Evolutionary conservation across 2,797 vertebrate species (phyloP).

Genomic region (Leptatherina wallacei): DNA sequence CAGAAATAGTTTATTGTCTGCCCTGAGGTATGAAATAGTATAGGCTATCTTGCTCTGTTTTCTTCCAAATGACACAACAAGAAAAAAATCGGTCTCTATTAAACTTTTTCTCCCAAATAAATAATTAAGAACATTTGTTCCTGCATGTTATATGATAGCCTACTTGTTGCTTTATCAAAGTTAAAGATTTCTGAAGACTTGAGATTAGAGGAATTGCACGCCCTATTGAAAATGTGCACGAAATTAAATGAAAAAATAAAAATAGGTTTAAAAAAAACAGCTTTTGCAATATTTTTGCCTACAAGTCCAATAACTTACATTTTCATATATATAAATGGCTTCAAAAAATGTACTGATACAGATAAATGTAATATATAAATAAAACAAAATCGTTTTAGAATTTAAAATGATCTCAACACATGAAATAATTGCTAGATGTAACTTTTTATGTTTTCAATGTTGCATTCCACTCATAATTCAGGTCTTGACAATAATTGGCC

Average conservation of each 20-base stretch:
- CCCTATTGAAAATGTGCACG: neutral
- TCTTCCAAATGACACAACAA: constrained; percentile 7
- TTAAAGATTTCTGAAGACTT: constrained; percentile 6
- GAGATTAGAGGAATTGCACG: neutral
- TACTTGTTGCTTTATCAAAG: constrained; percentile 63
- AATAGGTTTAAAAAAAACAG: neutral
- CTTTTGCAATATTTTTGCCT: too few relatives aligned
- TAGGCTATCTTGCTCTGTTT: constrained; percentile 47
- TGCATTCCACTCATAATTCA: constrained; percentile 36
- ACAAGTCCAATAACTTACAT: neutral
- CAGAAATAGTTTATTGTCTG: constrained; percentile 23
- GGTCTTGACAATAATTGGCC: constrained; percentile 63
- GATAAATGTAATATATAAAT: neutral
- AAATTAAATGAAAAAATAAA: neutral
- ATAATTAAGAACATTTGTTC: neutral
- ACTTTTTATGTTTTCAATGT: constrained; percentile 40
- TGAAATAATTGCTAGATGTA: neutral
- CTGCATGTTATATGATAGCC: neutral
- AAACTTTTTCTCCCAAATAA: neutral
- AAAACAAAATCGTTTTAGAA: neutral
- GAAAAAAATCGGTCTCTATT: constrained; percentile 18
- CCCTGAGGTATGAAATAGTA: constrained; percentile 43
- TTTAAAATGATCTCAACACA: neutral
- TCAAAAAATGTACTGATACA: neutral
- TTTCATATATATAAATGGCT: neutral